These are phyloP conservation scores for Drosophila conformis DNA, from an alignment of 2,888 invertebrate genomes.

Conservation along the genomic window DNA sequence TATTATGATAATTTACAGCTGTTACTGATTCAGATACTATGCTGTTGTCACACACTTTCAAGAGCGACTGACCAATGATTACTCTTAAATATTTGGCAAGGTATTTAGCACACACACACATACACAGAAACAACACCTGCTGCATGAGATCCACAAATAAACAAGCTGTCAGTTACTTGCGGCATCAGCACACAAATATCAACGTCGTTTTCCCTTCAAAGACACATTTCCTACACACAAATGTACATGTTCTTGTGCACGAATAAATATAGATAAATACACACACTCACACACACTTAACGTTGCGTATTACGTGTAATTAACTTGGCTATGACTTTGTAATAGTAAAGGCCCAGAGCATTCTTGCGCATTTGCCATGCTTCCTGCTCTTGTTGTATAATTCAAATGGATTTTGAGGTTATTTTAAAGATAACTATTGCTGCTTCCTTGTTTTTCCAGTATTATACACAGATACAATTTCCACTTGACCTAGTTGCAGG, in stretches of 20 bases:
- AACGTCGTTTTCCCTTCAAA: constrained; percentile 67
- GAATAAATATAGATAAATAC: constrained; percentile 12
- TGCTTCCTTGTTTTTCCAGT: constrained; percentile 44
- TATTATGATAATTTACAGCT: constrained; percentile 64
- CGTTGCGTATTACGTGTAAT: constrained; percentile 75
- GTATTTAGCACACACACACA: constrained; percentile 51
- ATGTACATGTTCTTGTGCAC: background rate
- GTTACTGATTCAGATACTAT: constrained; percentile 7
- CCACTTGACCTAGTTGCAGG: constrained; percentile 70
- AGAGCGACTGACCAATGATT: constrained; percentile 46
- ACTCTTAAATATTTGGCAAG: constrained; percentile 64
- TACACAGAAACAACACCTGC: constrained; percentile 46
- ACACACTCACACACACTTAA: constrained; percentile 33
- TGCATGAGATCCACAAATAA: constrained; percentile 51
- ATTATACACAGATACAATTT: constrained; percentile 60
- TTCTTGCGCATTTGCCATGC: constrained; percentile 10
- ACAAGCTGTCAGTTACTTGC: constrained; percentile 54
- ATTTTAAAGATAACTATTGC: constrained; percentile 71
- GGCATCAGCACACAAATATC: constrained; percentile 65
- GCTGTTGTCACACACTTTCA: constrained; percentile 31
- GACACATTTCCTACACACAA: constrained; percentile 25
- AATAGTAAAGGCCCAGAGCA: constrained; percentile 5
- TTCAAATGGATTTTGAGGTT: constrained; percentile 75
- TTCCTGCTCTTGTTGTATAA: constrained; percentile 57
- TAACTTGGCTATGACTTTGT: constrained; percentile 62